Base-by-base conservation (phyloP, 2,113 vertebrate genomes). In the Leptobrachium ailaonicum region DNA sequence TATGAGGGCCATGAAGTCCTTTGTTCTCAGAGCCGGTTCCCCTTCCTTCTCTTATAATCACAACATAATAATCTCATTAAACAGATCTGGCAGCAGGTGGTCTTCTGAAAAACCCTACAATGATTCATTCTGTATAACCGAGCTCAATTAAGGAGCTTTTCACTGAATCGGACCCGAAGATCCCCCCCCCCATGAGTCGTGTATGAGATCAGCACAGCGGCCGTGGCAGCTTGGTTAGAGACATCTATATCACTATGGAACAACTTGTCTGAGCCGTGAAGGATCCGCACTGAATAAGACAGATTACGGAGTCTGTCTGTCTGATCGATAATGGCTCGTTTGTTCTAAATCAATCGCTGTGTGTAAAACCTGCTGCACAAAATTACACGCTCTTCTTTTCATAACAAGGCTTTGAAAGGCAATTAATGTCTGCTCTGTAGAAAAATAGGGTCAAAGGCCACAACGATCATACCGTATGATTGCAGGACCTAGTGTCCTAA, bases 301-400 rank as follows among this genome's bases (percentile, higher is more conserved):
- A 14, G 56, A 60, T 12, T 13, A 12, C 13, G 56, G 6, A 60
- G 56, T 14, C 56, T 14, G 56, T 7, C 56, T 60, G 56, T 60
- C 56, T 60, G 56, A 60, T 60, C 56, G 11, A 60, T 60, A 60
- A 60, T 60, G 56, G 56, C 56, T 60, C 56, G 11, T 60, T 60
- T 60, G 56, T 60, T 60, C 13, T 60, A 60, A 60, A 11, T 60
- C 10, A 60, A 60, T 60, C 11, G 10, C 56, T 60, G 10, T 13
- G 56, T 10, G 56, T 13, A 60, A 60, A 60, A 60, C 56, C 13
- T 7, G 56, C 56, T 12, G 11, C 13, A 60, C 13, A 12, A 60
- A 60, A 60, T 60, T 60, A 60, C 13, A 3, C 3, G 13, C 10
- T 60, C 10, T 13, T 14, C 56, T 12, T 14, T 60, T 60, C 56